Conservation (phyloP, 2,113 vertebrate genomes). For the Neolamprologus brichardi region DNA sequence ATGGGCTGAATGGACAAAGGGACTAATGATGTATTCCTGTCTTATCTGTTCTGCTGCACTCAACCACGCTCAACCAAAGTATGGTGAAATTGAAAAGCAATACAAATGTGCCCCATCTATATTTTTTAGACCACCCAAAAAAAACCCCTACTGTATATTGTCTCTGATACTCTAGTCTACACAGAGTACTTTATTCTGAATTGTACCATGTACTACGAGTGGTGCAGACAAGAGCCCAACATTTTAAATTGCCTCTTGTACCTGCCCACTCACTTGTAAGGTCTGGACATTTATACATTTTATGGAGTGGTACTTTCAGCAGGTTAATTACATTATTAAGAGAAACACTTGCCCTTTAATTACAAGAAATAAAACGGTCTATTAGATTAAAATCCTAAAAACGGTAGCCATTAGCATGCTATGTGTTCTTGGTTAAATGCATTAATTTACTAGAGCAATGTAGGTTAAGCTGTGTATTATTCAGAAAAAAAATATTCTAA, state of each 20-base stretch:
- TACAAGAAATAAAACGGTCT: conserved; percentile 13
- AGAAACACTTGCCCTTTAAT: conserved; percentile 9
- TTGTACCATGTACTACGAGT: background rate
- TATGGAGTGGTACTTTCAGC: conserved; percentile 1
- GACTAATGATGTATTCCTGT: background rate
- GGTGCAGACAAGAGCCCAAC: background rate
- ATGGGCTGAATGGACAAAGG: background rate
- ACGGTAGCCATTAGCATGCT: background rate
- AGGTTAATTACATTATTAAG: conserved; percentile 6
- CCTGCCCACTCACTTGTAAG: conserved; percentile 23
- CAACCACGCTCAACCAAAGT: background rate
- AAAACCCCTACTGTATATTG: fast-evolving
- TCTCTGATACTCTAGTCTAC: background rate
- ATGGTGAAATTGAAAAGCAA: background rate
- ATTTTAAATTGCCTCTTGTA: background rate
- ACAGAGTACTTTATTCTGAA: background rate
- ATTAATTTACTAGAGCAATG: background rate
- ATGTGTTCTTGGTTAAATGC: background rate
- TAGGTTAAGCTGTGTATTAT: background rate
- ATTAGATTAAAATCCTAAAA: background rate
- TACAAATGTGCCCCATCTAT: background rate
- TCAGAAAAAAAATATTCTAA: background rate
- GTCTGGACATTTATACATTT: conserved; percentile 4
- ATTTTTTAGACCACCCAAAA: background rate
- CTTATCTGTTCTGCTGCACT: background rate